Conservation (phyloP, 1,140 invertebrate species). For the Mylabris phalerata region DNA sequence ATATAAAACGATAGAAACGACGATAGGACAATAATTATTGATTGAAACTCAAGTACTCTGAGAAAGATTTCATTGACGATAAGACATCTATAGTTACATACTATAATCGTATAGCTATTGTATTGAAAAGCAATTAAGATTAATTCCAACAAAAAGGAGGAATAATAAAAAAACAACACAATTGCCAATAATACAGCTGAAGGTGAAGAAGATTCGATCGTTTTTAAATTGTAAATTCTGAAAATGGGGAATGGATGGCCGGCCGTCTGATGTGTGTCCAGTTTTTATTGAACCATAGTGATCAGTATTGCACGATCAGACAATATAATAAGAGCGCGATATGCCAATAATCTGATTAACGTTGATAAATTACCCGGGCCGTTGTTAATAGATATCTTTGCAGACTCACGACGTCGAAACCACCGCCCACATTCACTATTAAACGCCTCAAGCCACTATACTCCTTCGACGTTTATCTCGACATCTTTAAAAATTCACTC, state of each 20-base stretch:
- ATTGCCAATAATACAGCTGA: too few relatives aligned
- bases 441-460: constrained; percentile 12
- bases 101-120: too few relatives aligned
- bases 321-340: constrained; percentile 29
- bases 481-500: constrained; percentile 13
- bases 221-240: too few relatives aligned
- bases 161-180: too few relatives aligned
- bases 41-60: constrained; percentile 5
- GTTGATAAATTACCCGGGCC: constrained; percentile 29
- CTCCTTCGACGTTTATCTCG: constrained; percentile 15
- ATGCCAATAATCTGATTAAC: constrained; percentile 29
- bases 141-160: too few relatives aligned
- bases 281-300: background rate
- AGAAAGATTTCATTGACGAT: background rate
- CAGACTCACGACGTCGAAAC: constrained; percentile 27
- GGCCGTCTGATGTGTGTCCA: too few relatives aligned
- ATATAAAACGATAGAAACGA: constrained; percentile 7
- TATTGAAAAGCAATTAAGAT: too few relatives aligned
- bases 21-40: constrained; percentile 12
- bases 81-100: too few relatives aligned
- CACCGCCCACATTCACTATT: constrained; percentile 23
- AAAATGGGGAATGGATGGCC: too few relatives aligned
- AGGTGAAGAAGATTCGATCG: too few relatives aligned
- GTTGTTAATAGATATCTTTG: constrained; percentile 31
- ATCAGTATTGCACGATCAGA: constrained; percentile 27